Conservation (phyloP, 2,888 invertebrate species). For the Amorpha juglandis region DNA sequence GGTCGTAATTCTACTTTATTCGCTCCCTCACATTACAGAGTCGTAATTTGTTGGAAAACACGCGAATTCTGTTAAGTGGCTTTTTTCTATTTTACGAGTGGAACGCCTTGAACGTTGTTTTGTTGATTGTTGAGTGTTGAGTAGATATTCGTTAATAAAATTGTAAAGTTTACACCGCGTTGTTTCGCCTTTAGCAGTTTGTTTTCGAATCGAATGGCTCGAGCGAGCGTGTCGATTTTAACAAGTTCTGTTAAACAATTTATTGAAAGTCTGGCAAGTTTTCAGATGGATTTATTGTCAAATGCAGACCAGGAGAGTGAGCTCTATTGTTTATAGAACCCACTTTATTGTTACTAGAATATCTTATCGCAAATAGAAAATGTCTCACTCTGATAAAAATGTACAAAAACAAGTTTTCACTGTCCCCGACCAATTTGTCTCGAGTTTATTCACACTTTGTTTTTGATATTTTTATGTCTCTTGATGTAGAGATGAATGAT, state of each 20-base stretch:
- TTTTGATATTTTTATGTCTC: neutral
- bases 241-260: constrained; percentile 15
- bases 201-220: neutral
- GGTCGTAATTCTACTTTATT: constrained; percentile 63
- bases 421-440: neutral
- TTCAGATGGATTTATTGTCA: constrained; percentile 20
- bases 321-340: too few species aligned
- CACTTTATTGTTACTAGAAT: constrained; percentile 19
- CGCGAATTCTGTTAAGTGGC: constrained; percentile 58
- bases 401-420: constrained; percentile 14
- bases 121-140: constrained; percentile 6
- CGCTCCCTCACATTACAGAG: constrained; percentile 52
- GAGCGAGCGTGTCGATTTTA: constrained; percentile 8
- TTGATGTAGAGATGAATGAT: neutral
- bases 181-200: constrained; percentile 18
- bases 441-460: constrained; percentile 2
- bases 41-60: constrained; percentile 65
- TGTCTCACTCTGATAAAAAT: constrained; percentile 11
- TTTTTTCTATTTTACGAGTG: constrained; percentile 44
- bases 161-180: constrained; percentile 14
- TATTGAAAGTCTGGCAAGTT: constrained; percentile 19
- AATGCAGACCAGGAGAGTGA: constrained; percentile 11
- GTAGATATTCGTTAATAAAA: constrained; percentile 19
- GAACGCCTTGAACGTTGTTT: constrained; percentile 16
- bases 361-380: constrained; percentile 14